Conservation (phyloP, 2,113 vertebrate genomes). For the Catharus minimus region DNA sequence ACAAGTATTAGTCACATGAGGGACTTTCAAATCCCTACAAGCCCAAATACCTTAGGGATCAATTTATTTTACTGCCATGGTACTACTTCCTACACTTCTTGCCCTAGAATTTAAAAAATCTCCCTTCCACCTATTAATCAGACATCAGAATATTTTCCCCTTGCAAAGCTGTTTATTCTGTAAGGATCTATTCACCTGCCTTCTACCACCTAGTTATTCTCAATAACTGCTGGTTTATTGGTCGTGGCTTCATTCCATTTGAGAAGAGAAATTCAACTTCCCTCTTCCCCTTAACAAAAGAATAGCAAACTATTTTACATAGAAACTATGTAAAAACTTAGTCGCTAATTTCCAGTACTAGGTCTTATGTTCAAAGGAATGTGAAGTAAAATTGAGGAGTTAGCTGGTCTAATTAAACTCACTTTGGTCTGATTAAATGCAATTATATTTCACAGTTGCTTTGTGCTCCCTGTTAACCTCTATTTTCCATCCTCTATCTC, state of each 20-base stretch:
- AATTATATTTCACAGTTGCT: not conserved
- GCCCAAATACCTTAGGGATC: not conserved
- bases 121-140: not conserved
- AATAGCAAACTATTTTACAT: not conserved
- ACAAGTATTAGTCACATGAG: not conserved
- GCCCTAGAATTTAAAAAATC: not conserved
- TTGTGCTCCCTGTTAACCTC: constrained; percentile 5
- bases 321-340: not conserved
- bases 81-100: not conserved
- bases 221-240: not conserved
- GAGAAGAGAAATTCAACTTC: not conserved
- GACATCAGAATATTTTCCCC: not conserved
- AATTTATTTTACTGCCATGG: not conserved
- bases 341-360: not conserved
- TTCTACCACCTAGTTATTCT: not conserved
- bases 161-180: not conserved
- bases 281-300: not conserved
- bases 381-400: not conserved
- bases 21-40: not conserved
- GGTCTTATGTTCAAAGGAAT: not conserved
- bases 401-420: not conserved
- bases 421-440: not conserved
- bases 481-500: not conserved
- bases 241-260: not conserved
- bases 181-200: not conserved